phyloP scores from a whole-genome alignment of 2,888 invertebrate species.

The Xestobium rufovillosum region DNA sequence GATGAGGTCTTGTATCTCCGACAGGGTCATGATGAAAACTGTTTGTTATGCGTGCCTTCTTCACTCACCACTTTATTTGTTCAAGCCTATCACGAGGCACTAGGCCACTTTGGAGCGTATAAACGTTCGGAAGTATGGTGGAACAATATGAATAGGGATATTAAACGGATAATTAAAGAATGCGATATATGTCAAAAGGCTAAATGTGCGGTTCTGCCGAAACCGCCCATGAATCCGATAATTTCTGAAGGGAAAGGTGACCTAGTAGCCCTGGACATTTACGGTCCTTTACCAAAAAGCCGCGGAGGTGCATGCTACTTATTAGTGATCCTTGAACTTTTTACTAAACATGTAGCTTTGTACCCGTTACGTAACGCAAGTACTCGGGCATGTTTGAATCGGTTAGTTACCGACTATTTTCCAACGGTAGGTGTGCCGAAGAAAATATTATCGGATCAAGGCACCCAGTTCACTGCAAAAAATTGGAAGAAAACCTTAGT shows the following conservation, averaged over 20 bases:
- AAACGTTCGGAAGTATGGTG: constrained; percentile 16
- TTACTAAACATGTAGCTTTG: too few species aligned
- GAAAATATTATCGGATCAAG: too few species aligned
- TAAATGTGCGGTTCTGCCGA: constrained; percentile 11
- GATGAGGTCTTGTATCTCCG: constrained; percentile 6
- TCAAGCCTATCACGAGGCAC: constrained; percentile 12
- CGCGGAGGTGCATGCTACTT: too few species aligned
- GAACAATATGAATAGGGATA: constrained; percentile 9
- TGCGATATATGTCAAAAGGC: constrained; percentile 16
- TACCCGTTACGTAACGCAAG: too few species aligned
- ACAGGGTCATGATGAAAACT: constrained; percentile 3
- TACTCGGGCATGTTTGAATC: too few species aligned
- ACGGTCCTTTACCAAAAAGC: constrained; percentile 11
- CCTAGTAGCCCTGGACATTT: constrained; percentile 10
- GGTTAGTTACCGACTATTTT: too few species aligned
- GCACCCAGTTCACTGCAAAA: too few species aligned
- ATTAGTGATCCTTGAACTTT: too few species aligned
- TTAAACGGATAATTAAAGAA: constrained; percentile 7
- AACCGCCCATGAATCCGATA: constrained; percentile 8
- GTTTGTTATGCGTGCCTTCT: constrained; percentile 13
- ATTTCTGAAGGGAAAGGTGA: constrained; percentile 8
- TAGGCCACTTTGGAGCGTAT: constrained; percentile 16
- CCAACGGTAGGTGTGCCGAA: too few species aligned
- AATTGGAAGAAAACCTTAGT: too few species aligned
- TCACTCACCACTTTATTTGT: constrained; percentile 4